A percentile compares a stretch with the other conserved stretches of the same genome.
Evolutionary conservation across 2,113 vertebrate species (phyloP).

Genomic region (Opisthocomus hoazin): DNA sequence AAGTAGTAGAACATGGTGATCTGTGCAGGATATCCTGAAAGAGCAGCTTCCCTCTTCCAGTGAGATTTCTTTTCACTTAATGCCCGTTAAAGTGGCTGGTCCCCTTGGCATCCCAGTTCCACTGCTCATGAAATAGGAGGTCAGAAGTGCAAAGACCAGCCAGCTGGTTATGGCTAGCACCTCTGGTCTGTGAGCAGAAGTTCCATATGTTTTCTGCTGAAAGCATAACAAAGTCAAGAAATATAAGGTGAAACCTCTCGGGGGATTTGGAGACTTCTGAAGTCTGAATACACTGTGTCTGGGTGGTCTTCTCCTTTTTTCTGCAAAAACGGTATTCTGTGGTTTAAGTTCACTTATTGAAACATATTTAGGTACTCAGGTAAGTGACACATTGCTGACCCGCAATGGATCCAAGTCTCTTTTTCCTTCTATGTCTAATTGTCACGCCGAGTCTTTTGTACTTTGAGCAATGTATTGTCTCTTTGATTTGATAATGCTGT

Average conservation of each 20-base stretch:
- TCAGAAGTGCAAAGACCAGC: neutral
- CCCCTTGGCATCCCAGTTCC: neutral
- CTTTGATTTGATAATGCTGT: neutral
- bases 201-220: neutral
- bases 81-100: neutral
- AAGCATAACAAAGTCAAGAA: neutral
- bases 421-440: neutral
- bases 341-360: neutral
- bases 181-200: neutral
- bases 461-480: neutral
- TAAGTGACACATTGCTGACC: accelerated
- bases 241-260: neutral
- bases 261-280: neutral
- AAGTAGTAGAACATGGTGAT: accelerated
- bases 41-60: neutral
- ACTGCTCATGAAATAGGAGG: neutral
- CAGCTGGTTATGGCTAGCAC: accelerated
- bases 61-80: neutral
- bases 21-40: neutral
- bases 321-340: neutral
- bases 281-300: neutral
- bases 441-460: neutral
- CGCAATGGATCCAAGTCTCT: neutral
- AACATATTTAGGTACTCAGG: neutral
- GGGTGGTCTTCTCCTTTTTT: too few species aligned